Conservation (phyloP, 2,888 invertebrate species). For the Eupithecia tripunctaria region DNA sequence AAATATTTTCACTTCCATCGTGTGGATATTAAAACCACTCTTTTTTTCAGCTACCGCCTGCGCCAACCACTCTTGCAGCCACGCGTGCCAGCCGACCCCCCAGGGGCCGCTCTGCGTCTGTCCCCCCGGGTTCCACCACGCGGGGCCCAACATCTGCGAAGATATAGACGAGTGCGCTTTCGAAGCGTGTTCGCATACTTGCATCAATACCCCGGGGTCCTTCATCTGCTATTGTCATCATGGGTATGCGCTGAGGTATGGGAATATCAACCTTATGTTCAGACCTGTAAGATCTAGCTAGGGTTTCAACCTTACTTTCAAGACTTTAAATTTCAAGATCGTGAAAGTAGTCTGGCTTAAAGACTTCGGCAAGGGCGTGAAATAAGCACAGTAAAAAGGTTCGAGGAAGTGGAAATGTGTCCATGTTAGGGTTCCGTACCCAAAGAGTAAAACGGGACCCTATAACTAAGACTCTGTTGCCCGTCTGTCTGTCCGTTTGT, state of each 20-base stretch:
- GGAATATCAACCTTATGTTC: not conserved
- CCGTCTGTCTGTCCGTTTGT: too few relatives aligned
- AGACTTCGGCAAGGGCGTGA: not conserved
- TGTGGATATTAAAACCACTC: not conserved
- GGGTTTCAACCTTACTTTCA: not conserved
- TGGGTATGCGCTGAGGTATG: constrained; percentile 84
- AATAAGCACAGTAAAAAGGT: not conserved
- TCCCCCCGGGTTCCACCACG: constrained; percentile 78
- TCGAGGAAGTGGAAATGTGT: not conserved
- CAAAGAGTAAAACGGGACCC: too few relatives aligned
- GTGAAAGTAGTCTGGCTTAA: too few relatives aligned
- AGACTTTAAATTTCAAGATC: too few relatives aligned
- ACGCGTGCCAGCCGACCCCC: constrained; percentile 87
- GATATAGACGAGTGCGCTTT: constrained; percentile 90
- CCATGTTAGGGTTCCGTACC: too few relatives aligned
- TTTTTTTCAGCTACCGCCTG: constrained; percentile 51
- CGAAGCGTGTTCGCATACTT: constrained; percentile 87
- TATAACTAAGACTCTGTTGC: too few relatives aligned
- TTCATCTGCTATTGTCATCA: constrained; percentile 85
- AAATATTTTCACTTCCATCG: not conserved
- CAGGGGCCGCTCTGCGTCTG: constrained; percentile 88
- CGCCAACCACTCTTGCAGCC: constrained; percentile 58
- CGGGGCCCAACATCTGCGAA: constrained; percentile 84
- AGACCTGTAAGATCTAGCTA: not conserved
- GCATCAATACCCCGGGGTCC: constrained; percentile 83